Evolutionary conservation across 2,113 vertebrate genomes (phyloP), one percentile per base, ranked within the genome.

Genomic region (Tragelaphus imberbis): DNA sequence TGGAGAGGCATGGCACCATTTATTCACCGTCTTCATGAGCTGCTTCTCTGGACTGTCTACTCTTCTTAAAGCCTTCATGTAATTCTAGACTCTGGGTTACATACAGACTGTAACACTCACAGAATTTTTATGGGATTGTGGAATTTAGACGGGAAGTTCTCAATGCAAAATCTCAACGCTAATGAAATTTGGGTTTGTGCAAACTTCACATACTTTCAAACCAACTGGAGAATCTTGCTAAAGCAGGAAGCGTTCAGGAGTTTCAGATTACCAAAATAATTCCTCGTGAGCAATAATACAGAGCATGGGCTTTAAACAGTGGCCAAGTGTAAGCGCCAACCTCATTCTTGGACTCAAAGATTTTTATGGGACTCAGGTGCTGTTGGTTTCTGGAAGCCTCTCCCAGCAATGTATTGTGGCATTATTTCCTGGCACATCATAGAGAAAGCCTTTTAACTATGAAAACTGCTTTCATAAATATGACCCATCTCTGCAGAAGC

Each of bases 391-490:
- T 61, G 85, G 82, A n/a, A 81, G 58, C 86, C 12, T 84, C 59
- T 97, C 92, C 90, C 58, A 25, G 58, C 47, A 33, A 47, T 40
- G 40, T 4, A 27, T 2, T 44, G 92, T 55, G 77, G 77, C 28
- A n/a, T 85, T 40, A 30, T 81, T 96, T 97, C 65, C 47, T 88
- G 85, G 92, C 27, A 59, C 33, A n/a, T 85, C 4, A 0, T 12
- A 95, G 77, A 89, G 56, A 91, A 88, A 79, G 51, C 6, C 71
- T 94, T 84, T 93, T 58, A 51, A 75, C 49, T 53, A 33, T 85
- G 88, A 88, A 95, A 91, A 88, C 2, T 93, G 47, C 93, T 96
- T 90, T 92, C 51, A 51, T 87, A 96, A 85, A 91, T 88, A 71
- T 36, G 89, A 58, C 36, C 75, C 82, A 51, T 80, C 49, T 40